These are phyloP conservation scores for Pyrocoelia pectoralis DNA, from an alignment of 2,888 invertebrate species.

Conservation along the genomic window DNA sequence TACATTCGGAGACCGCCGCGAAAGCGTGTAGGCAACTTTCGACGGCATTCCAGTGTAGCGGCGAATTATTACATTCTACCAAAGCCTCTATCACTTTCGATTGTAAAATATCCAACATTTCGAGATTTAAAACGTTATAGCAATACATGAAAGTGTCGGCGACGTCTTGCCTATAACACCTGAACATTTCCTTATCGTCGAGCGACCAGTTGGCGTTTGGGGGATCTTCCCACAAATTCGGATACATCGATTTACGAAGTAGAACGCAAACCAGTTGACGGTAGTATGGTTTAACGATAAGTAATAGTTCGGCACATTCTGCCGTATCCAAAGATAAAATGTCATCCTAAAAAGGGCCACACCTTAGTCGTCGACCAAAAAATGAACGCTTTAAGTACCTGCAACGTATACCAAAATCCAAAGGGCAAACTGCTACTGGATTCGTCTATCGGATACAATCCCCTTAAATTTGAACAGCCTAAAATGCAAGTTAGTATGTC, in stretches of 20 bases:
- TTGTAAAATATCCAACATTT: slow-evolving; percentile 75
- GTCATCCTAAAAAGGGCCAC: slow-evolving; percentile 70
- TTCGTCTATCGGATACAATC: slow-evolving; percentile 89
- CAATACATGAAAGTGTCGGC: slow-evolving; percentile 74
- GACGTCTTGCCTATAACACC: slow-evolving; percentile 67
- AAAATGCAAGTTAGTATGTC: slow-evolving; percentile 77
- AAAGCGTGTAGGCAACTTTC: slow-evolving; percentile 75
- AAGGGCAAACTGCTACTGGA: slow-evolving; percentile 85
- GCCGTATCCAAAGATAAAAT: slow-evolving; percentile 63
- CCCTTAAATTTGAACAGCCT: slow-evolving; percentile 81
- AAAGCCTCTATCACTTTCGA: slow-evolving; percentile 68
- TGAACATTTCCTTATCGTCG: slow-evolving; percentile 85
- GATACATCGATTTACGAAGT: slow-evolving; percentile 81
- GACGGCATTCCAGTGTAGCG: slow-evolving; percentile 64
- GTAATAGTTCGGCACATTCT: slow-evolving; percentile 61
- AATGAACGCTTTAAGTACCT: slow-evolving; percentile 63
- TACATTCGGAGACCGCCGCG: slow-evolving; percentile 69
- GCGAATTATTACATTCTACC: slow-evolving; percentile 46
- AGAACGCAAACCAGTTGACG: slow-evolving; percentile 78
- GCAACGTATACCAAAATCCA: slow-evolving; percentile 91
- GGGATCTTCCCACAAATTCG: slow-evolving; percentile 62
- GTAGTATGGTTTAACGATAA: slow-evolving; percentile 79
- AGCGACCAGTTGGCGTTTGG: slow-evolving; percentile 64
- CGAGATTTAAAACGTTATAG: slow-evolving; percentile 79
- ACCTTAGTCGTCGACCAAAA: background rate